Evolutionary conservation across 2,888 invertebrate genomes (phyloP).

Genomic region (Piscicola geometra): DNA sequence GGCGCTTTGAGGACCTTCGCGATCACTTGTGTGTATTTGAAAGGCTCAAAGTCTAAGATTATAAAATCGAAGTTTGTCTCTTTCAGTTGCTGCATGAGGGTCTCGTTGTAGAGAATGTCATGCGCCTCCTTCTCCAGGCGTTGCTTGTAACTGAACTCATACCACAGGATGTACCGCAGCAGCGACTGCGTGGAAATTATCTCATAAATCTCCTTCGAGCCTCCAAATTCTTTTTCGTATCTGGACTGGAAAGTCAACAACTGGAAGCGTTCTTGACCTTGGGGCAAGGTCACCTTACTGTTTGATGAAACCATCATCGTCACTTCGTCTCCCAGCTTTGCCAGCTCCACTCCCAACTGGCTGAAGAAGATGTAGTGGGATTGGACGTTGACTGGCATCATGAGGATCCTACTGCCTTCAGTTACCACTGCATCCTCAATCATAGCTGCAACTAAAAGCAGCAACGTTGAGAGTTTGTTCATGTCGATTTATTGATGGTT

Average conservation of each 20-base stretch:
- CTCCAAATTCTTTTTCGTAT: background rate
- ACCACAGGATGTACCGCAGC: background rate
- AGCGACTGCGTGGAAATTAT: background rate
- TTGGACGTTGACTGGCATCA: constrained; percentile 20
- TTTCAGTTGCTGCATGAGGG: constrained; percentile 20
- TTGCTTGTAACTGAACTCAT: background rate
- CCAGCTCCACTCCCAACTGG: constrained; percentile 7
- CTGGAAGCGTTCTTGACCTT: background rate
- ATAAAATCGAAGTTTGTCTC: constrained; percentile 13
- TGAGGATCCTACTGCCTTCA: background rate
- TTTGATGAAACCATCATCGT: constrained; percentile 10
- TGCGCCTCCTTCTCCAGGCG: background rate
- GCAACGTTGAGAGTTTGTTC: too few species aligned
- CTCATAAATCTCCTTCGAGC: background rate
- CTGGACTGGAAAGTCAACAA: constrained; percentile 6
- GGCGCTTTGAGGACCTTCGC: constrained; percentile 13
- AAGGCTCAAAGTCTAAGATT: background rate
- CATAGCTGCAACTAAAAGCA: too few species aligned
- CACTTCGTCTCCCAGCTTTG: constrained; percentile 20
- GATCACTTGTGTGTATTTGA: background rate
- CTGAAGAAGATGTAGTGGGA: constrained; percentile 22
- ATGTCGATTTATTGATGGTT: too few species aligned
- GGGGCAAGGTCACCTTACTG: background rate
- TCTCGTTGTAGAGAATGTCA: constrained; percentile 12
- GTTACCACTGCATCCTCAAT: too few species aligned